Conservation (phyloP, 1,140 invertebrate genomes). For the Drosophila lacteicornis region DNA sequence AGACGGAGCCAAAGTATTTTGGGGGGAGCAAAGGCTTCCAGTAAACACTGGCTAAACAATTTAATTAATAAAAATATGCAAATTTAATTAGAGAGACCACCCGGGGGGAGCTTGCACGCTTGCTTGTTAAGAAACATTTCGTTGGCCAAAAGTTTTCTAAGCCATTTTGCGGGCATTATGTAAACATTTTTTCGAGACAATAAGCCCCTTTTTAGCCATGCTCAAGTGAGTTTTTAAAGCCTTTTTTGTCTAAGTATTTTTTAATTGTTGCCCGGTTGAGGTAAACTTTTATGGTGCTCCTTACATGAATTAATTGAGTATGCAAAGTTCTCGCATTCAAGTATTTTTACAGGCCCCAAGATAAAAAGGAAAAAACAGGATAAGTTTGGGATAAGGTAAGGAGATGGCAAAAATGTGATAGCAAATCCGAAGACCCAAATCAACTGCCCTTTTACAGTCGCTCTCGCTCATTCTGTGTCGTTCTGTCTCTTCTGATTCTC, state of each 20-base stretch:
- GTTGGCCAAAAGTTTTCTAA: constrained; percentile 31
- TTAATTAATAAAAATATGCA: constrained; percentile 83
- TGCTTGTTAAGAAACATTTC: constrained; percentile 38
- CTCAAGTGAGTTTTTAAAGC: constrained; percentile 41
- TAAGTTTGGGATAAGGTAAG: background rate
- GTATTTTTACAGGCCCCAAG: constrained; percentile 16
- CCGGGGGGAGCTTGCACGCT: background rate
- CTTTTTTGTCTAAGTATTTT: constrained; percentile 44
- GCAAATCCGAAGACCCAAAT: constrained; percentile 33
- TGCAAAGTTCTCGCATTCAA: constrained; percentile 46
- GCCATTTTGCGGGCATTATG: constrained; percentile 24
- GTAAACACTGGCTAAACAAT: constrained; percentile 72
- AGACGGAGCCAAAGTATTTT: constrained; percentile 1
- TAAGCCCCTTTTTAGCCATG: constrained; percentile 40
- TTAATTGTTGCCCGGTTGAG: constrained; percentile 63
- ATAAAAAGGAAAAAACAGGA: constrained; percentile 25
- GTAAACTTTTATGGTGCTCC: constrained; percentile 4
- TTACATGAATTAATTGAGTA: constrained; percentile 61
- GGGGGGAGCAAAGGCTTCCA: constrained; percentile 17
- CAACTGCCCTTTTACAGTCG: constrained; percentile 20
- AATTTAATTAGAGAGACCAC: constrained; percentile 66
- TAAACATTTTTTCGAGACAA: constrained; percentile 19
- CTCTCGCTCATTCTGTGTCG: background rate
- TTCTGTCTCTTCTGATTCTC: constrained; percentile 14
- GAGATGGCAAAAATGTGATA: constrained; percentile 21